Percentiles rank a stretch among this genome's conserved stretches.
These are phyloP conservation scores for Lasioglossum lativentre DNA, from an alignment of 2,888 invertebrate genomes.

Conservation along the genomic window DNA sequence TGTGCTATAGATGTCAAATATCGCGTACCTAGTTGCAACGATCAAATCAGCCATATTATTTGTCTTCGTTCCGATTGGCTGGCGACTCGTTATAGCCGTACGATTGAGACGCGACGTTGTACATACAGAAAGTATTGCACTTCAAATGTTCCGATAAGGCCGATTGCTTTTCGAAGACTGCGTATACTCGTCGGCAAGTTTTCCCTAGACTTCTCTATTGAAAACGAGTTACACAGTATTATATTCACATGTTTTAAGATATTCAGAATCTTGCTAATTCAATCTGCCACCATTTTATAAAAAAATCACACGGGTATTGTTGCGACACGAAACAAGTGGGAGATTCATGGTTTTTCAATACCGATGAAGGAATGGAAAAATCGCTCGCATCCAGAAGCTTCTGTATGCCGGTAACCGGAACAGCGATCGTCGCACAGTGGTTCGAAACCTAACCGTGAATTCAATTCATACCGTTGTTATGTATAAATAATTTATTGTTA, in stretches of 20 bases:
- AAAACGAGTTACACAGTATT: neutral
- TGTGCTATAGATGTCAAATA: too few relatives aligned
- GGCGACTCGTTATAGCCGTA: too few relatives aligned
- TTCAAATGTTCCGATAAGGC: neutral
- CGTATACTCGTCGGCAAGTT: neutral
- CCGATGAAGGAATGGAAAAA: neutral
- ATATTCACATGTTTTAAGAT: neutral
- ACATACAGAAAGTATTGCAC: too few relatives aligned
- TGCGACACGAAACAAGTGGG: neutral
- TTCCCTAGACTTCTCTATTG: neutral
- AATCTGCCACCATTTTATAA: neutral
- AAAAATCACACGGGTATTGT: neutral
- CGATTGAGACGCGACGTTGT: too few relatives aligned
- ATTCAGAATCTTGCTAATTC: neutral
- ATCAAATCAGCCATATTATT: too few relatives aligned
- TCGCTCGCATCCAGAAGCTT: constrained; percentile 1
- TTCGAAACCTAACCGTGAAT: neutral
- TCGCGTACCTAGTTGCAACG: too few relatives aligned
- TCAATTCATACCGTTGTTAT: neutral
- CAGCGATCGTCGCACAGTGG: neutral
- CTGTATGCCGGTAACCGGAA: neutral
- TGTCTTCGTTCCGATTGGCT: too few relatives aligned
- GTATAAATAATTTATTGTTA: neutral
- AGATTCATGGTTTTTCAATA: neutral
- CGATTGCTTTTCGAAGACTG: neutral